Evolutionary conservation across 1,140 invertebrate genomes (phyloP).

Genomic region (Drosophila nikananu): DNA sequence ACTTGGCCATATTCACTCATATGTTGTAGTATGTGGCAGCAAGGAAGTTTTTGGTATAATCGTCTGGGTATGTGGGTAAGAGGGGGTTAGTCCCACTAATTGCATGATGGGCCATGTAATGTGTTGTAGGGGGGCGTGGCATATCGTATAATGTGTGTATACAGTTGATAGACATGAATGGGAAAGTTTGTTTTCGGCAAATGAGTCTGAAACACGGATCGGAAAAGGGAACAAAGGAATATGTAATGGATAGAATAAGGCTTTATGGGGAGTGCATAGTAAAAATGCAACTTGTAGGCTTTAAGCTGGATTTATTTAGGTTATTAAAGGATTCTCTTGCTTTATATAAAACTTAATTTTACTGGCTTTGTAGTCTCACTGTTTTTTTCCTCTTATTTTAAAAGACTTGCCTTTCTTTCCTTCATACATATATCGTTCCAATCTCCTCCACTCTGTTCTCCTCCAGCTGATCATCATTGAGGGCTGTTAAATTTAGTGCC

Average conservation of each 20-base stretch:
- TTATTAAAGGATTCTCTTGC: background rate
- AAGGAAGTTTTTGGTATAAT: conserved; percentile 29
- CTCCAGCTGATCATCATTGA: conserved; percentile 50
- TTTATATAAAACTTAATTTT: background rate
- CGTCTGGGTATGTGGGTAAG: background rate
- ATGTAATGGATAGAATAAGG: conserved; percentile 3
- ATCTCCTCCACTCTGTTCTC: background rate
- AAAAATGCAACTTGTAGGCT: background rate
- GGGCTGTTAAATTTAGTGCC: conserved; percentile 83
- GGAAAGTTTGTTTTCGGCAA: conserved; percentile 47
- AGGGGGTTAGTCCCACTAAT: conserved; percentile 41
- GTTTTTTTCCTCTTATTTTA: background rate
- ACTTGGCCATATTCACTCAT: conserved; percentile 33
- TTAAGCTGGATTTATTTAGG: background rate
- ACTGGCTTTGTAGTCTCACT: background rate
- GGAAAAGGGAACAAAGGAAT: conserved; percentile 33
- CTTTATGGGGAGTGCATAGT: background rate
- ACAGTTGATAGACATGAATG: conserved; percentile 53
- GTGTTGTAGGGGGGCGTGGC: conserved; percentile 56
- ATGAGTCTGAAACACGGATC: conserved; percentile 47
- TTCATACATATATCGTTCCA: background rate
- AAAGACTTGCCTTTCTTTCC: background rate
- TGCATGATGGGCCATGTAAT: conserved; percentile 51
- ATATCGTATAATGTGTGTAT: conserved; percentile 55
- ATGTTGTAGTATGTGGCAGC: conserved; percentile 14